Evolutionary conservation across 2,888 invertebrate genomes (phyloP).

Genomic region (Phragmatobia fuliginosa): DNA sequence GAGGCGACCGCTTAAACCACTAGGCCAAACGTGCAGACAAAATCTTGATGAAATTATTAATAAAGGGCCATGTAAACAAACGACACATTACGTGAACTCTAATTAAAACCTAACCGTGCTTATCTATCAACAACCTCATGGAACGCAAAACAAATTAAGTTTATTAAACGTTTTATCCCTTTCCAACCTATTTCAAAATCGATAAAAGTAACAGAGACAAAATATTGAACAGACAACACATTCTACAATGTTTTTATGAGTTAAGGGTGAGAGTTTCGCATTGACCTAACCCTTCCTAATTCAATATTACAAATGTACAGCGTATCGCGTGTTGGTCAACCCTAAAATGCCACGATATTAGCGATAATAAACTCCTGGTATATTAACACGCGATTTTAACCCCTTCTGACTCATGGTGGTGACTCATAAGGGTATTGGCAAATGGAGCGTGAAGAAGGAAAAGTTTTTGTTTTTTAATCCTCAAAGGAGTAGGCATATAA

Average conservation of each 20-base stretch:
- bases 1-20: too few species aligned
- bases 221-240: neutral
- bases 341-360: slow-evolving; percentile 24
- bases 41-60: neutral
- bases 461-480: neutral
- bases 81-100: neutral
- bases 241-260: neutral
- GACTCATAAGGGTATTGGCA: slow-evolving; percentile 29
- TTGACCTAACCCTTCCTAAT: slow-evolving; percentile 24
- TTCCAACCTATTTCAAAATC: too few species aligned
- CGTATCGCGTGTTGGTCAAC: slow-evolving; percentile 38
- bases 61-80: neutral
- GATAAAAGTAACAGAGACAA: neutral
- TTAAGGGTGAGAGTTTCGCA: neutral
- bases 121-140: neutral
- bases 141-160: neutral
- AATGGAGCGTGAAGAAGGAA: neutral
- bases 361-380: slow-evolving; percentile 36
- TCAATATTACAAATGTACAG: slow-evolving; percentile 35
- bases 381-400: slow-evolving; percentile 43
- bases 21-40: too few species aligned
- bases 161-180: neutral
- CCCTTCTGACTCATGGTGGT: slow-evolving; percentile 46
- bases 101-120: neutral
- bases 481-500: neutral